Conservation (phyloP, 2,888 invertebrate species). For the Aphidoletes aphidimyza region DNA sequence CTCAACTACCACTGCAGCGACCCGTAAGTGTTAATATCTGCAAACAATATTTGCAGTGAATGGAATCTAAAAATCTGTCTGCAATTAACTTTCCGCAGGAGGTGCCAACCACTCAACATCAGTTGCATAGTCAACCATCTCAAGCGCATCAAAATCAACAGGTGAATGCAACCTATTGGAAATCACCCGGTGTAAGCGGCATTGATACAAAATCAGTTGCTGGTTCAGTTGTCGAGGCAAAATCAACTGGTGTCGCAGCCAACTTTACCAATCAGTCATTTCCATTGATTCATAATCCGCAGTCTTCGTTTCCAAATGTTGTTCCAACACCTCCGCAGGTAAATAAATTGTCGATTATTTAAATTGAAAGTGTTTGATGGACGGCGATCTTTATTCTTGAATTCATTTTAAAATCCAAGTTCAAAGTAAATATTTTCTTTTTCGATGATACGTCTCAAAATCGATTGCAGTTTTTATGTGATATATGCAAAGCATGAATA, state of each 20-base stretch:
- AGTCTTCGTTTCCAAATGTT: constrained; percentile 66
- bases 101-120: constrained; percentile 25
- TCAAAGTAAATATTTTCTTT: too few species aligned
- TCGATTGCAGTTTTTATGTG: too few species aligned
- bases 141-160: constrained; percentile 30
- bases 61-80: constrained; percentile 67
- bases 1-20: constrained; percentile 63
- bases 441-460: too few species aligned
- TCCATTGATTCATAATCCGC: constrained; percentile 49
- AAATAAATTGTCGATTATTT: constrained; percentile 70
- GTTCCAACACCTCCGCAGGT: constrained; percentile 68
- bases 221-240: constrained; percentile 55
- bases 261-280: constrained; percentile 61
- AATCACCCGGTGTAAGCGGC: not conserved
- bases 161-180: constrained; percentile 58
- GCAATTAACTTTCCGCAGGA: not conserved
- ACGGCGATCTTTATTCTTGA: too few species aligned
- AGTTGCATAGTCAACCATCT: not conserved
- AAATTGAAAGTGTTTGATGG: constrained; percentile 63
- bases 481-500: too few species aligned
- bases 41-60: too few species aligned
- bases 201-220: constrained; percentile 24
- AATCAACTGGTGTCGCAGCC: constrained; percentile 64
- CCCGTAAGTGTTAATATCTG: constrained; percentile 75
- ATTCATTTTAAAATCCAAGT: too few species aligned